These are phyloP conservation scores for Drosophila neutralis DNA, from an alignment of 2,888 invertebrate genomes.

Conservation along the genomic window DNA sequence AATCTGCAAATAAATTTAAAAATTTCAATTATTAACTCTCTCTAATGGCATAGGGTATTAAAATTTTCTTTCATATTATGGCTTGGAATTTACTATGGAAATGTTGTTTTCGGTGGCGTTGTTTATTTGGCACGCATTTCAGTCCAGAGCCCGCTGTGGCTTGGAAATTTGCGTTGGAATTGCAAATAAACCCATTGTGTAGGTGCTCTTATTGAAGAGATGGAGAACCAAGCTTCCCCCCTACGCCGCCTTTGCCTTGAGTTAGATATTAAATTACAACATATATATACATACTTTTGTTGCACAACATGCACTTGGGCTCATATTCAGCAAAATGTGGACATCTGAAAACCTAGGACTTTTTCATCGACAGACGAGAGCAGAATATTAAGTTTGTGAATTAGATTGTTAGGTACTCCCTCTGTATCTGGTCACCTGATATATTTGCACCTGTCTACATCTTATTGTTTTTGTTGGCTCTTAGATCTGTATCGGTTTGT, in stretches of 20 bases:
- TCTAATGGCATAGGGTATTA: conserved; percentile 4
- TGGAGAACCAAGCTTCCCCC: background rate
- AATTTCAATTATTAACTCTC: background rate
- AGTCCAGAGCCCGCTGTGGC: conserved; percentile 38
- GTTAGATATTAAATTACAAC: conserved; percentile 33
- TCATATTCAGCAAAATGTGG: conserved; percentile 44
- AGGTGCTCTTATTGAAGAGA: conserved; percentile 1
- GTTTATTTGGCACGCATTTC: conserved; percentile 45
- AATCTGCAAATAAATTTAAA: background rate
- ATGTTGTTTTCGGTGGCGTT: conserved; percentile 24
- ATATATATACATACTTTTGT: conserved; percentile 27
- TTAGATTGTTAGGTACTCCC: conserved; percentile 3
- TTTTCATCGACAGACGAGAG: conserved; percentile 9
- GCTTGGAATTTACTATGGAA: conserved; percentile 19
- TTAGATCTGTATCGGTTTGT: conserved; percentile 4
- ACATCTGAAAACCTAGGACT: conserved; percentile 35
- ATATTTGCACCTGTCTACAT: background rate
- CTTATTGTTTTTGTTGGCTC: background rate
- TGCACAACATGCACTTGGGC: conserved; percentile 36
- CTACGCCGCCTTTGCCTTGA: background rate
- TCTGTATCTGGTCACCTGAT: conserved; percentile 35
- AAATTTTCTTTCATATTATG: conserved; percentile 8
- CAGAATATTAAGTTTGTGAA: conserved; percentile 7
- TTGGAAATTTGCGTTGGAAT: conserved; percentile 55
- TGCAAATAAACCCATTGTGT: conserved; percentile 54